Base-by-base conservation (phyloP, 2,113 vertebrate genomes). In the Labeo catla region DNA sequence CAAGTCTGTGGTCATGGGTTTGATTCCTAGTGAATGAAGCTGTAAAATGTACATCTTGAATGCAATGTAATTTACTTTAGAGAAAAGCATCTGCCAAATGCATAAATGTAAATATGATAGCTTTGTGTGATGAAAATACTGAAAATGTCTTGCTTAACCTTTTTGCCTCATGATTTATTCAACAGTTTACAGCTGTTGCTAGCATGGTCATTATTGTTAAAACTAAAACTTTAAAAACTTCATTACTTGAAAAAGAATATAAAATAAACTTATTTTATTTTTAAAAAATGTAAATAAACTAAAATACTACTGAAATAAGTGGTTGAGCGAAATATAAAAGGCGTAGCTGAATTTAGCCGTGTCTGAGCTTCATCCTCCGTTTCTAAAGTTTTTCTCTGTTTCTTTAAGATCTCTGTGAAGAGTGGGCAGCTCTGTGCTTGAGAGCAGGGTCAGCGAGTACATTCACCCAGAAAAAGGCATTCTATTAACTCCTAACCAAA, bases 401-500 rank as follows among this genome's bases (percentile, higher is more conserved):
- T 77, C 74, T 77, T 54, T 54, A 0, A 36, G 23, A 54, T 77
- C 49, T 36, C 76, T 77, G n/a, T 6, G 76, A 52, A 77, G n/a
- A 50, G 50, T 52, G 4, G n/a, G 76, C 49, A 77, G 21, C 73
- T 76, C 45, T 76, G n/a, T 76, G 28, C 28, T 77, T 19, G 47
- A 77, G 28, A 8, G 4, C 50, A 9, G 76, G 76, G 76, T 77
- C 76, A 77, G 15, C 4, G 8, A 57, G 73, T 50, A 50, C 73
- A 76, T 76, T 74, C 73, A 77, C 47, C 28, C 76, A 36, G 50
- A 36, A 77, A 36, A 54, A 80, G 54, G 36, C 77, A 80, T 61
- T 80, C 52, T 77, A 77, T 77, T 77, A 77, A 80, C 52, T 80
- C 36, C 77, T 50, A 61, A 80, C 52, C 52, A 59, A 59, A 80